Conservation (phyloP, 2,113 vertebrate species). For the Paralichthys olivaceus region DNA sequence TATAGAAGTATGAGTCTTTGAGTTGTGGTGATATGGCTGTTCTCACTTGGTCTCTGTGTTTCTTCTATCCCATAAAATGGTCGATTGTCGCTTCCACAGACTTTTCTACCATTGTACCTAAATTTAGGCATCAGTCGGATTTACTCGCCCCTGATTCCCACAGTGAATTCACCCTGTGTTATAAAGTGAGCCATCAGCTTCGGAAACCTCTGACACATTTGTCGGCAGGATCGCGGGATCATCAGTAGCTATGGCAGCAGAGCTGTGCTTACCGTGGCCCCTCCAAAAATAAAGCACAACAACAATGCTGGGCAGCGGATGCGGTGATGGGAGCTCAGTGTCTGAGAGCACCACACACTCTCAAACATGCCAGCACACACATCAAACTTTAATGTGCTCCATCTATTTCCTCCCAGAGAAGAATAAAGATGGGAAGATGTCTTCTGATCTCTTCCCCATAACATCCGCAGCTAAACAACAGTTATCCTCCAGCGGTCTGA, state of each 20-base stretch:
- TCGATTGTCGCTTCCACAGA: not conserved
- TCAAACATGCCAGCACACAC: not conserved
- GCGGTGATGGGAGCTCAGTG: not conserved
- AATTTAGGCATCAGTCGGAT: not conserved
- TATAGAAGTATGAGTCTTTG: too few relatives aligned
- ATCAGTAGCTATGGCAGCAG: not conserved
- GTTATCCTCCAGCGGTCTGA: not conserved
- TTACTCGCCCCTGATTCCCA: too few relatives aligned
- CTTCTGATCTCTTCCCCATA: slow-evolving; percentile 13
- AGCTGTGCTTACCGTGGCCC: not conserved
- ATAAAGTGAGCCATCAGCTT: not conserved
- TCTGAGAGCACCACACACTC: not conserved
- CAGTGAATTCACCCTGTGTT: not conserved
- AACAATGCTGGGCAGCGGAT: not conserved
- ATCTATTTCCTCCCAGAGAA: slow-evolving; percentile 10
- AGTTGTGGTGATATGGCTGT: too few relatives aligned
- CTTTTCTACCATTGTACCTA: too few relatives aligned
- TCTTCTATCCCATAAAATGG: not conserved
- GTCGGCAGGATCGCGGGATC: not conserved
- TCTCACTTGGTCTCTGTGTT: too few relatives aligned
- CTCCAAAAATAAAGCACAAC: not conserved
- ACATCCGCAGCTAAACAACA: slow-evolving; percentile 13
- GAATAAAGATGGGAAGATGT: slow-evolving; percentile 23
- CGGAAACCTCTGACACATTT: not conserved
- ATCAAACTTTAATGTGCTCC: slow-evolving; percentile 19